Evolutionary conservation across 2,113 vertebrate genomes (phyloP), one percentile per base, ranked within the genome.

Genomic region (Aldabrachelys gigantea): DNA sequence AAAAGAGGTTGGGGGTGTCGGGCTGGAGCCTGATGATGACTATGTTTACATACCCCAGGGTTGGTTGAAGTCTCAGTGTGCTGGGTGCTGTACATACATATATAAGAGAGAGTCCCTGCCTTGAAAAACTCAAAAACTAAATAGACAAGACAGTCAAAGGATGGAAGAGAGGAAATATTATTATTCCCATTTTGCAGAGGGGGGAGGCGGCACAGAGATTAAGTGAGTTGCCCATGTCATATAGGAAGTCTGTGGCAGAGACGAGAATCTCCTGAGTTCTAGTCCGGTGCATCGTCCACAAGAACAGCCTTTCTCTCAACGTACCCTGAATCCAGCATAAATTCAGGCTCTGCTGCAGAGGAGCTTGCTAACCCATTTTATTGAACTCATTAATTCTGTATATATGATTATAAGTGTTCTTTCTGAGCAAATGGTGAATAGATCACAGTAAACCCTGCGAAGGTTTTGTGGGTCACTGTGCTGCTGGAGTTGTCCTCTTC

Each of bases 41-140:
- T 25, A 2, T 12, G 9, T 6, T 22, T 4, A 0, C 19, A 2
- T 14, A 3, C 27, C 19, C 80, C 41, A 56, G 0, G 3, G 44
- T 44, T 86, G 10, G 81, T 86, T 57, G 69, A 47, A 5, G 9
- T 22, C 41, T 94, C 14, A 0, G 54, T 82, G 54, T 50, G 17
- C n/a, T 25, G 59, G 84, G 25, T 69, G 65, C 50, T 57, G 41
- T 44, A 44, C 4, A 12, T 24, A 35, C 5, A 35, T 6, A 72
- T 19, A 11, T 17, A 47, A 14, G 47, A 76, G 35, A 69, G 21
- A 27, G 14, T n/a, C 76, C 29, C 0, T 56, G 31, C 53, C 54
- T 35, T 8, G 31, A 85, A 85, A 17, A 69, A 21, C 65, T 69
- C 17, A 35, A 31, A 65, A 35, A 35, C 35, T 69, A 69, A 21